Conservation (phyloP, 2,888 invertebrate genomes). For the Gastracanthus pulcherrimus region DNA sequence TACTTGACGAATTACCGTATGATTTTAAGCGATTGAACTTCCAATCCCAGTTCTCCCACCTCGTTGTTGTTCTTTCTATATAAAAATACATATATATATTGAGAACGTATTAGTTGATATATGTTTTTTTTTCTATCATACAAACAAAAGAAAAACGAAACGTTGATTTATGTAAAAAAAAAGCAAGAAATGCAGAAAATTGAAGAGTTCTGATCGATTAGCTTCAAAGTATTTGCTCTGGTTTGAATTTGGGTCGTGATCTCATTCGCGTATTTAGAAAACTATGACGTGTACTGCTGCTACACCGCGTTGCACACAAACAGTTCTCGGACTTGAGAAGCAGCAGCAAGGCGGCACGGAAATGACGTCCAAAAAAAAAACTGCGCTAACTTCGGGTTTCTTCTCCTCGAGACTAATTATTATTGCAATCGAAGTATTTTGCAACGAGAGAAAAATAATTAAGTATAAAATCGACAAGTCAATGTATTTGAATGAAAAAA, state of each 20-base stretch:
- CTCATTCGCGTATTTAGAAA: slow-evolving; percentile 61
- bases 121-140: slow-evolving; percentile 51
- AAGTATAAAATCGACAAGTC: slow-evolving; percentile 39
- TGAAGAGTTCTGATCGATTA: slow-evolving; percentile 54
- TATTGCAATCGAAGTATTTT: slow-evolving; percentile 51
- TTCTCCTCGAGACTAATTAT: slow-evolving; percentile 43
- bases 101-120: slow-evolving; percentile 52
- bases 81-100: slow-evolving; percentile 49
- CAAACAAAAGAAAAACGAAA: slow-evolving; percentile 49
- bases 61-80: slow-evolving; percentile 58
- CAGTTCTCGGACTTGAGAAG: slow-evolving; percentile 47
- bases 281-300: slow-evolving; percentile 56
- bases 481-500: slow-evolving; percentile 47
- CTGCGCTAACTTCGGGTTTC: slow-evolving; percentile 50
- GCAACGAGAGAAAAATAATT: slow-evolving; percentile 44
- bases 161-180: slow-evolving; percentile 44
- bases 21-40: slow-evolving; percentile 58
- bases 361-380: slow-evolving; percentile 47
- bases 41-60: slow-evolving; percentile 58
- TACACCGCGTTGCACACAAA: slow-evolving; percentile 51
- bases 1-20: slow-evolving; percentile 54
- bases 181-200: slow-evolving; percentile 25
- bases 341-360: slow-evolving; percentile 18
- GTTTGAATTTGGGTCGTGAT: slow-evolving; percentile 60
- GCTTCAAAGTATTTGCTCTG: slow-evolving; percentile 56